A percentile compares a stretch with the other conserved stretches of the same genome.
Evolutionary conservation across 35 echinoderm and acorn worm genomes (phyloP).

Genomic region (Apostichopus japonicus): DNA sequence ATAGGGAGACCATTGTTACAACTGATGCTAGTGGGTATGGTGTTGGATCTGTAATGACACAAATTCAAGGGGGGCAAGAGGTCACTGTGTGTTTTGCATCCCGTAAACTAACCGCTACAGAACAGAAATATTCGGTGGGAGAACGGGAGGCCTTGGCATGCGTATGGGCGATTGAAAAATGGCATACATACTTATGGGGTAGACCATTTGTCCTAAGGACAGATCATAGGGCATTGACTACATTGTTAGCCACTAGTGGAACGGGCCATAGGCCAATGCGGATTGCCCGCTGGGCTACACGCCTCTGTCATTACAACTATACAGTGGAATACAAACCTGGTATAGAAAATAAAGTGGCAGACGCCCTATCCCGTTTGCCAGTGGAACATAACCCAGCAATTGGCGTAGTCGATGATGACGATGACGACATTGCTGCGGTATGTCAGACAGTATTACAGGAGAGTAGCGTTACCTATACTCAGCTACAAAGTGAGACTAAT

Average conservation of each 20-base stretch:
- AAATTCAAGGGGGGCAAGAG: background rate
- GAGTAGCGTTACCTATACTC: background rate
- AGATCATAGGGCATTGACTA: background rate
- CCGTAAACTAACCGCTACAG: background rate
- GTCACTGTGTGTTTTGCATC: constrained; percentile 30
- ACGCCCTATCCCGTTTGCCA: too few species aligned
- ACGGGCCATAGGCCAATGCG: too few species aligned
- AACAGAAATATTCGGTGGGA: constrained; percentile 45
- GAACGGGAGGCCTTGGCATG: constrained; percentile 15
- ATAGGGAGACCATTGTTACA: background rate
- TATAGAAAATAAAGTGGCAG: too few species aligned
- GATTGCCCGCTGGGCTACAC: too few species aligned
- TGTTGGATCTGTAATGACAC: background rate
- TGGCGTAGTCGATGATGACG: background rate
- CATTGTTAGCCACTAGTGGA: too few species aligned
- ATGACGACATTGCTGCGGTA: background rate
- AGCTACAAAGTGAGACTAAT: background rate
- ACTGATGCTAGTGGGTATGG: constrained; percentile 37
- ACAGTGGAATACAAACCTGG: too few species aligned
- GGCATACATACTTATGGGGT: constrained; percentile 54
- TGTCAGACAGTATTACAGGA: background rate
- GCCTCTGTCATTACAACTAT: too few species aligned
- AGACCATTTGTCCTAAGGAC: background rate
- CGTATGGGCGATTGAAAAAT: constrained; percentile 32
- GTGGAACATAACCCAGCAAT: background rate